Evolutionary conservation across 2,888 invertebrate genomes (phyloP).

Genomic region (Portevinia maculata): DNA sequence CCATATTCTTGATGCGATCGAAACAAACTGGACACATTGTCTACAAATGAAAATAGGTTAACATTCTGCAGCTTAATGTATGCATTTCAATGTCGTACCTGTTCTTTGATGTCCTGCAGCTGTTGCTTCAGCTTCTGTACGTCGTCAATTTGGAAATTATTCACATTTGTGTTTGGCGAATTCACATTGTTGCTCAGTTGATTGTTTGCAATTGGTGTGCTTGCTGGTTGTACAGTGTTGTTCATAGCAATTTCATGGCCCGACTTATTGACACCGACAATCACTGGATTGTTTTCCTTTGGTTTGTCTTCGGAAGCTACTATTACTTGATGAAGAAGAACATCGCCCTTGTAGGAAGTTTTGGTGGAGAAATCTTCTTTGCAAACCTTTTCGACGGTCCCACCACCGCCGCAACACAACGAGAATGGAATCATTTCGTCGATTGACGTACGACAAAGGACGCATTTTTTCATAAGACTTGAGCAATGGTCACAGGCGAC

Average conservation of each 20-base stretch:
- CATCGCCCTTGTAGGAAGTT: slow-evolving; percentile 59
- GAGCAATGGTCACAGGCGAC: slow-evolving; percentile 89
- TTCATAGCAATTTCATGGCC: slow-evolving; percentile 82
- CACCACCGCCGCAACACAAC: slow-evolving; percentile 85
- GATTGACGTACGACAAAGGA: slow-evolving; percentile 95
- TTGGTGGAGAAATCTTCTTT: slow-evolving; percentile 56
- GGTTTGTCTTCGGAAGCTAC: slow-evolving; percentile 58
- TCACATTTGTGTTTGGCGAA: slow-evolving; percentile 84
- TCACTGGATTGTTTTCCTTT: slow-evolving; percentile 64
- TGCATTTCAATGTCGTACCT: slow-evolving; percentile 85
- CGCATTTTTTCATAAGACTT: slow-evolving; percentile 98
- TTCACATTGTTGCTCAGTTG: slow-evolving; percentile 76
- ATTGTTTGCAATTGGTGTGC: slow-evolving; percentile 79
- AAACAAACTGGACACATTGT: slow-evolving; percentile 99
- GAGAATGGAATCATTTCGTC: slow-evolving; percentile 86
- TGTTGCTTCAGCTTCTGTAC: slow-evolving; percentile 96
- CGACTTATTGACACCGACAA: slow-evolving; percentile 80
- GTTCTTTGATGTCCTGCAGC: slow-evolving; percentile 98
- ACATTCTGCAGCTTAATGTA: too few species aligned
- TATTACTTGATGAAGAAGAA: slow-evolving; percentile 68
- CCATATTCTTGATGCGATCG: slow-evolving; percentile 99
- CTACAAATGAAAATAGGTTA: too few species aligned
- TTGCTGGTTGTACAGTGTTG: slow-evolving; percentile 78
- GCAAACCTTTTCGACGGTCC: slow-evolving; percentile 80
- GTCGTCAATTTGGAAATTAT: slow-evolving; percentile 89